Base-by-base conservation (phyloP, 2,888 invertebrate genomes). In the Chydorus sphaericus region DNA sequence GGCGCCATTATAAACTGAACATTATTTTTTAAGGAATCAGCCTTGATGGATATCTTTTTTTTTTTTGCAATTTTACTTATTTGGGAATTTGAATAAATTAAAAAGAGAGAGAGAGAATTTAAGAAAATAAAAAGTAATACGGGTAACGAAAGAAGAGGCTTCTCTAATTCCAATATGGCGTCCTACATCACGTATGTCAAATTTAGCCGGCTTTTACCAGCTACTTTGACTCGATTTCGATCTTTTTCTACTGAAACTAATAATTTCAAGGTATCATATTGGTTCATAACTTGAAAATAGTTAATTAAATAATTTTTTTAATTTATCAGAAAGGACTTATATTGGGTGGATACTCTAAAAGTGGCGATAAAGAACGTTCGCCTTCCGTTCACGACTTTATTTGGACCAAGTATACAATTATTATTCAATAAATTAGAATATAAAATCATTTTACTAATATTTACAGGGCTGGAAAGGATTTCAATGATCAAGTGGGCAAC, bases 101-200 rank as follows among this genome's bases (percentile, higher is more conserved):
- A n/a, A n/a, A n/a, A n/a, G n/a, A n/a, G n/a, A n/a, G n/a, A n/a
- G n/a, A n/a, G n/a, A n/a, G n/a, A n/a, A n/a, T n/a, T n/a, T n/a
- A n/a, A n/a, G n/a, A n/a, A n/a, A n/a, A n/a, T n/a, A n/a, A n/a
- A n/a, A n/a, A n/a, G n/a, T n/a, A n/a, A n/a, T n/a, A n/a, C n/a
- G n/a, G n/a, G n/a, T n/a, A n/a, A n/a, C n/a, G n/a, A n/a, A n/a
- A n/a, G n/a, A n/a, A n/a, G n/a, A n/a, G n/a, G n/a, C n/a, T n/a
- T n/a, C n/a, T n/a, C n/a, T n/a, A n/a, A 23, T 44, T 44, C 26
- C 44, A 44, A 44, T 44, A 44, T 44, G 44, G 44, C 44, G 44
- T 6, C 44, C 14, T 20, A 11, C 44, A 23, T 20, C 18, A 44
- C 44, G 44, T 28, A 44, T 14, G 26, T 44, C 44, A 44, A 44